Evolutionary conservation across 2,797 vertebrate genomes (phyloP).

Genomic region (Gila robusta): DNA sequence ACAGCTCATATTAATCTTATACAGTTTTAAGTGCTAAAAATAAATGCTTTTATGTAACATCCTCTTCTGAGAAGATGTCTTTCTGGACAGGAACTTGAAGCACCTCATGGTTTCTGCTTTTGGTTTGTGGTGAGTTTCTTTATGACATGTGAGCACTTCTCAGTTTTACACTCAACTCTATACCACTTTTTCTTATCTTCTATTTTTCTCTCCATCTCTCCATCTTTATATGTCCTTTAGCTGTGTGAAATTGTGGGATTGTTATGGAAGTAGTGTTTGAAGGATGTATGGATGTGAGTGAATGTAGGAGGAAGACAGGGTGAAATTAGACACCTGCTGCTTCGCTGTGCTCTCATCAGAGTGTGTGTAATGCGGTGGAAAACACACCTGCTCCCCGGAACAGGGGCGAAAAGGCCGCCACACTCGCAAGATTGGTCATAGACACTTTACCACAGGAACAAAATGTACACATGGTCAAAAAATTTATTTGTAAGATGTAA

Average conservation of each 20-base stretch:
- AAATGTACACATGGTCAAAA: neutral
- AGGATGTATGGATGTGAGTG: slow-evolving; percentile 33
- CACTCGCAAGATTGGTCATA: slow-evolving; percentile 30
- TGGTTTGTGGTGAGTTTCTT: slow-evolving; percentile 38
- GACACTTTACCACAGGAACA: slow-evolving; percentile 6
- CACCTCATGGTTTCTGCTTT: slow-evolving; percentile 13
- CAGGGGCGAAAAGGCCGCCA: slow-evolving; percentile 16
- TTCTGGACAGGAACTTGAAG: slow-evolving; percentile 43
- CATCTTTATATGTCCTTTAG: neutral
- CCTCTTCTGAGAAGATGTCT: slow-evolving; percentile 26
- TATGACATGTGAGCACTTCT: slow-evolving; percentile 23
- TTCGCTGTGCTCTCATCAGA: slow-evolving; percentile 54
- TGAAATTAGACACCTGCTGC: slow-evolving; percentile 58
- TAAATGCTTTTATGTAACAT: neutral
- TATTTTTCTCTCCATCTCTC: neutral
- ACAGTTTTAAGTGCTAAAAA: neutral
- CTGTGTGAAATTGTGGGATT: neutral
- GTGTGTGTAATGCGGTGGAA: slow-evolving; percentile 56
- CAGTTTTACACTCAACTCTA: neutral
- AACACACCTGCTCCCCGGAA: slow-evolving; percentile 61
- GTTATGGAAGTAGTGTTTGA: slow-evolving; percentile 1
- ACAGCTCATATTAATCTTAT: neutral
- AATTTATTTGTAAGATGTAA: neutral
- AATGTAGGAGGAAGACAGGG: slow-evolving; percentile 27
- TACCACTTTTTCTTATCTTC: neutral